Percentiles rank a stretch among this genome's conserved stretches.
These are phyloP conservation scores for Rhopalosiphum padi DNA, from an alignment of 1,140 invertebrate genomes.

Conservation along the genomic window DNA sequence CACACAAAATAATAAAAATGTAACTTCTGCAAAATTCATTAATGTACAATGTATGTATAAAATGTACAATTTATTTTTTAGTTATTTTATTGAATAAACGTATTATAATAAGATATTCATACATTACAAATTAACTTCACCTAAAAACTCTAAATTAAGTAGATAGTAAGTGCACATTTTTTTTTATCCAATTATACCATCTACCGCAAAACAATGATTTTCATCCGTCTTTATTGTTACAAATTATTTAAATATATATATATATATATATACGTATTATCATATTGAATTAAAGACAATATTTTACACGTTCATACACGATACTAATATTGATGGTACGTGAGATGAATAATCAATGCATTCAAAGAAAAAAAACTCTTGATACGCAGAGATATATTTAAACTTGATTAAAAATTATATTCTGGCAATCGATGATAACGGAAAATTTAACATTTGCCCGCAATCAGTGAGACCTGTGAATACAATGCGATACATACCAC, in stretches of 20 bases:
- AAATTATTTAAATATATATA: background rate
- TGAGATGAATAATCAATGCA: background rate
- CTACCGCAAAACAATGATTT: background rate
- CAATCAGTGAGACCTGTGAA: background rate
- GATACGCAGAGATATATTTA: background rate
- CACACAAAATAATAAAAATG: no score
- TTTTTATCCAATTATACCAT: no score
- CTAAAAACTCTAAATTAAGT: no score
- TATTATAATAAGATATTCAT: no score
- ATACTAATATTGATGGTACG: background rate
- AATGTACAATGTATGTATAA: no score
- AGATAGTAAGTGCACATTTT: no score
- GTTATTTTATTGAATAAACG: no score
- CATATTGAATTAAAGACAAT: background rate
- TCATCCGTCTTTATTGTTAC: background rate
- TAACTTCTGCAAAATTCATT: no score
- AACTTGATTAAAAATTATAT: conserved; percentile 27
- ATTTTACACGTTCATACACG: background rate
- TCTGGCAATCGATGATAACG: background rate
- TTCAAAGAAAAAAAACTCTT: background rate
- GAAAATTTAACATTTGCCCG: conserved; percentile 13
- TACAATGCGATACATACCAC: background rate
- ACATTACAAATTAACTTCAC: no score
- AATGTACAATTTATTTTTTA: no score
- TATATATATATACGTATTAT: background rate